Evolutionary conservation across 92 coral and sea anemone genomes (phyloP), one percentile per base, ranked within the genome.

Genomic region (Epizoanthus rinbou): DNA sequence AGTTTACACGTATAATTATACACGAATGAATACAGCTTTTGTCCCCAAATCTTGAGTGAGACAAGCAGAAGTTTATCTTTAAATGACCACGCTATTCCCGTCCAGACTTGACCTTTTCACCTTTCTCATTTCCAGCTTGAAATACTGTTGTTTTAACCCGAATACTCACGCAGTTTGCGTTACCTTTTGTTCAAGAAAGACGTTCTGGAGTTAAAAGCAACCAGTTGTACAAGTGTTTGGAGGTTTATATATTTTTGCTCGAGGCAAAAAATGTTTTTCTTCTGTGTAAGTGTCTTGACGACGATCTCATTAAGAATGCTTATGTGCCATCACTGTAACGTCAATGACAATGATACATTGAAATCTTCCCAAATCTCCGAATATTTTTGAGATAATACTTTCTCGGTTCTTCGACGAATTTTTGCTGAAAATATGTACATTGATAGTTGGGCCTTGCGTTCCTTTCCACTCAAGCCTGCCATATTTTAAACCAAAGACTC

Each of bases 11-110:
- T 14, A 64, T 87, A 81, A 54, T 62, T 64, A 50, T 69, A 8
- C 43, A 64, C 39, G 78, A 87, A 56, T 76, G 78, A 23, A 19
- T 65, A 16, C 58, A 78, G 50, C 19, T 60, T 39, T 50, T 60
- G 82, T 35, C 82, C 41, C 6, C 57, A 10, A 8, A 41, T 78
- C 64, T 41, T 3, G 70, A 78, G 17, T 22, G 39, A 43, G 57
- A 21, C 82, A 60, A 78, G 62, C 82, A 78, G 82, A 78, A 78
- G 82, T 78, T 78, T 78, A 78, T 78, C 71, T 78, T 78, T 76
- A 59, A 59, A 18, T 60, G 71, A 9, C 54, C 37, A 78, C 58
- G 35, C 64, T 78, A 41, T 41, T 78, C 71, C 22, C 39, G 62
- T 35, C 35, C 28, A 60, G 82, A 62, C 82, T 21, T 78, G 82